Conservation (phyloP, 23 tunicate genomes). For the Trididemnum clinides region DNA sequence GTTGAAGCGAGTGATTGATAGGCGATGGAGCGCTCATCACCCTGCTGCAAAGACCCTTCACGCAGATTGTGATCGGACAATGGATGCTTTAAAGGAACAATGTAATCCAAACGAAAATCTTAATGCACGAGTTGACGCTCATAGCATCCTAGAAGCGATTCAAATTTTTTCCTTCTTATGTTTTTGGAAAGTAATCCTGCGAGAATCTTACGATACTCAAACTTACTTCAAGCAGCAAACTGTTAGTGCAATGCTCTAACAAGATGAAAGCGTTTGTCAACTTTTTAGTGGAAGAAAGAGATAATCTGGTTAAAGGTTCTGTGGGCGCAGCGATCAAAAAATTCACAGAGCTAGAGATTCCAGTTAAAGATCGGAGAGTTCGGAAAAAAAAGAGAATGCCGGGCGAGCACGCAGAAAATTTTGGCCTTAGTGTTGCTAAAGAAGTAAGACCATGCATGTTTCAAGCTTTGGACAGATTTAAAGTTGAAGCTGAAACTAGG, state of each 20-base stretch:
- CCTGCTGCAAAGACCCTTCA: slow-evolving; percentile 67
- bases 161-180: slow-evolving; percentile 27
- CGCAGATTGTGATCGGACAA: slow-evolving; percentile 58
- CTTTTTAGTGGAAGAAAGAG: slow-evolving; percentile 49
- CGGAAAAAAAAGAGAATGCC: no score
- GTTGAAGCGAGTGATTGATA: slow-evolving; percentile 55
- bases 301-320: no score
- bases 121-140: slow-evolving; percentile 61
- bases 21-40: slow-evolving; percentile 68
- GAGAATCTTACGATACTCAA: slow-evolving; percentile 43
- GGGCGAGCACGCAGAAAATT: no score
- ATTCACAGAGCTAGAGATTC: no score
- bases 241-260: slow-evolving; percentile 50
- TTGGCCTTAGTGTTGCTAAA: slow-evolving; percentile 45
- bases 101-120: slow-evolving; percentile 61
- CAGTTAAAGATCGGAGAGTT: slow-evolving; percentile 57
- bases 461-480: no score
- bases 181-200: no score
- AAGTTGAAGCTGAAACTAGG: no score
- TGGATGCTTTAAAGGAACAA: slow-evolving; percentile 44
- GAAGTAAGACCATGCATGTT: no score
- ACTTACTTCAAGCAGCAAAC: slow-evolving; percentile 44
- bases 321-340: no score
- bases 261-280: slow-evolving; percentile 28
- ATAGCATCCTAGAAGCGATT: slow-evolving; percentile 54